A percentile compares a stretch with the other conserved stretches of the same genome.
These are phyloP conservation scores for Tachycineta bicolor DNA, from an alignment of 2,113 vertebrate genomes.

Conservation along the genomic window DNA sequence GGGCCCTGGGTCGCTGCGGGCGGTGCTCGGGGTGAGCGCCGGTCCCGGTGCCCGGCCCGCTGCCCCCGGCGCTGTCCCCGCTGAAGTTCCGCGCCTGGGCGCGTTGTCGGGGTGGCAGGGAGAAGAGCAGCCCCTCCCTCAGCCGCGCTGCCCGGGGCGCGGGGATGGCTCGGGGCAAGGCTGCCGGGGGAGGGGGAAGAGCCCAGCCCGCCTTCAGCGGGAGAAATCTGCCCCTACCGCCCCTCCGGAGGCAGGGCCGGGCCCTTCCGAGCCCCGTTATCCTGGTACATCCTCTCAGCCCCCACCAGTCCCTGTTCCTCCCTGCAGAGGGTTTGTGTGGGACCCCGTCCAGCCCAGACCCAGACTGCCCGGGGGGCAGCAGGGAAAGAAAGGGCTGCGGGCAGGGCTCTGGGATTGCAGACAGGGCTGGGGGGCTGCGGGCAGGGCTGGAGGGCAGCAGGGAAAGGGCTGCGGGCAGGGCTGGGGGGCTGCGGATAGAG, in stretches of 20 bases:
- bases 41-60: fast-evolving
- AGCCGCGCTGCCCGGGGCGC: neutral
- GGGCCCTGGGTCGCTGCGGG: neutral
- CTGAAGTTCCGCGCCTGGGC: neutral
- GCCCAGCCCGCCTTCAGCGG: neutral
- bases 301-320: fast-evolving
- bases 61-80: neutral
- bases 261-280: fast-evolving
- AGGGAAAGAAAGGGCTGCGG: neutral
- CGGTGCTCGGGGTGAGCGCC: neutral
- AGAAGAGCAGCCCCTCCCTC: neutral
- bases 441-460: neutral
- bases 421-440: neutral
- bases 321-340: neutral
- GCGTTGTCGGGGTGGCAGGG: no score
- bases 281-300: no score
- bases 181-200: fast-evolving
- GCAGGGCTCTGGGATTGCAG: neutral
- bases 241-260: neutral
- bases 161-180: neutral
- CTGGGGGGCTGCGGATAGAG: neutral
- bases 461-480: neutral
- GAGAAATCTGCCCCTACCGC: neutral
- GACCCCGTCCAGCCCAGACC: neutral
- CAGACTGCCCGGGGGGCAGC: no score